Evolutionary conservation across 2,888 invertebrate species (phyloP), one percentile per base, ranked within the genome.

Genomic region (Melanargia galathea): DNA sequence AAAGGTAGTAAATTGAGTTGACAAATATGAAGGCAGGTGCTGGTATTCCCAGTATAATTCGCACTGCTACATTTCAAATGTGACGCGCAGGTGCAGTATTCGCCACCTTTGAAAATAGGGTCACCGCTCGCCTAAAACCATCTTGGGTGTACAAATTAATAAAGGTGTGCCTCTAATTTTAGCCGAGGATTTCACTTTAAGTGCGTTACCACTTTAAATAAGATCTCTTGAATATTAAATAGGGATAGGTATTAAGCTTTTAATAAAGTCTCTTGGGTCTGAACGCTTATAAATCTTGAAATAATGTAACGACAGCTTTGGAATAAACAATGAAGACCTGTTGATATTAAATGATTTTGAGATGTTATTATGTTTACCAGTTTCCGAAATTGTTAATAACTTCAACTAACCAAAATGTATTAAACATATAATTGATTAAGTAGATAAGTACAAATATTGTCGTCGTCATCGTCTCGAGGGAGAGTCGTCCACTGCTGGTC

Each of bases 181-280:
- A 30, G 18, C 30, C 57, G 33, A 45, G 46, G 45, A 57, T 57
- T 57, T 57, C 45, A 57, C 43, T 45, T 57, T 57, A 57, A 57
- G 57, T 57, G 46, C 43, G 57, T 57, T 57, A 30, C 57, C 57
- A 45, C 45, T 46, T 57, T 26, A 57, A 57, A 57, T 57, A 57
- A 57, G 43, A 45, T 57, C 57, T 45, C 33, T 46, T 57, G 45
- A 57, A 57, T 57, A 57, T 57, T 57, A 89, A 89, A 90, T 89
- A 90, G 89, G 81, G 83, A 33, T 26, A 57, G 20, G 57, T 57
- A 57, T 52, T 86, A 87, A 84, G 87, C 87, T 84, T 88, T 88
- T 90, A 90, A 91, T 90, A 90, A 86, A 89, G 85, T 86, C 83
- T 84, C 77, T 76, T 75, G 78, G 77, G 82, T 78, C 79, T 78